Evolutionary conservation across 2,888 invertebrate species (phyloP), one percentile per base, ranked within the genome.

Genomic region (Eupithecia dodoneata): DNA sequence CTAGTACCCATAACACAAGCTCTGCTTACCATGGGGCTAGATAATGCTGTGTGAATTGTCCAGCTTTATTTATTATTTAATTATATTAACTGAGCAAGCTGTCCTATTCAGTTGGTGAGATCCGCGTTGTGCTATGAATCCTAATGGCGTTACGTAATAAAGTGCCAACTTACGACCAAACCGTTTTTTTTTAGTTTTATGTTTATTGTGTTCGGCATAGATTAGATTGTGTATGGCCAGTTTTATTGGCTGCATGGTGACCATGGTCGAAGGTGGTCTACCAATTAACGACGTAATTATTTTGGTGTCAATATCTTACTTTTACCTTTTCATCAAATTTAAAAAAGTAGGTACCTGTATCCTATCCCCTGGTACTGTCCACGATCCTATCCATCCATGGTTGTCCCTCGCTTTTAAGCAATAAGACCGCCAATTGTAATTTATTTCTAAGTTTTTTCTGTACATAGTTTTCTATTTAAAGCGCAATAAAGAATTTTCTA

Each of bases 141-240:
- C 72, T 80, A 80, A 81, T 80, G 59, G 74, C 41, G 63, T 81
- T 80, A 73, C 75, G 76, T 76, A 79, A 80, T 81, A 81, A 80
- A 80, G 74, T 79, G 78, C 63, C 72, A 77, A 79, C 75, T 79
- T 78, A 78, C 42, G 73, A 73, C 59, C 75, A 74, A 77, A 72
- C 74, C 70, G 74, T 7, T 18, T 59, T 77, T 73, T 77, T 76
- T 76, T 63, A 55, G 67, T 74, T 78, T 79, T 79, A 79, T 76
- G 69, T 70, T 70, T 74, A 74, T 74, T 66, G 72, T 66, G 76
- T 76, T 76, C 73, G 79, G 76, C 78, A 72, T 76, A 76, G 69
- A 76, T 74, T 65, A 69, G 52, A 72, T 70, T 69, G 73, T 66
- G 67, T 74, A 74, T 45, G 41, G 72, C 49, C 66, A 76, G 44